Evolutionary conservation across 2,797 vertebrate genomes (phyloP).

Genomic region (Ibycter americanus): DNA sequence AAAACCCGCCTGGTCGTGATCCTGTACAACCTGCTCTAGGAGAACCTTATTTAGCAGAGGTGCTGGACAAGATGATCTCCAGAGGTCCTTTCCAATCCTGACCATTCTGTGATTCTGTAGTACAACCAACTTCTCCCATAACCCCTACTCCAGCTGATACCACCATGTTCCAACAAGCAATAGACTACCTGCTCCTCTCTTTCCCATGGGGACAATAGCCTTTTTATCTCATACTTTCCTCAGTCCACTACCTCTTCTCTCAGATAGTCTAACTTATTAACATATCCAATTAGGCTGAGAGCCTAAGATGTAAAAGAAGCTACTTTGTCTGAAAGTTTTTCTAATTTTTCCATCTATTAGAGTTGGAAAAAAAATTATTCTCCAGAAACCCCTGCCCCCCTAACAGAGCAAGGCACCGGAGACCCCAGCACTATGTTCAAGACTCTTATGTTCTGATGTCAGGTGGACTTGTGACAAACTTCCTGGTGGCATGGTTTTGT

Average conservation of each 20-base stretch:
- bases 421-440: fast-evolving
- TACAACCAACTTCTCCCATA: not conserved
- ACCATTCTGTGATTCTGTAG: not conserved
- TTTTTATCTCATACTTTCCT: not conserved
- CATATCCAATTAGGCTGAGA: not conserved
- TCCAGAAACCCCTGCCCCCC: not conserved
- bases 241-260: not conserved
- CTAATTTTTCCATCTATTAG: not conserved
- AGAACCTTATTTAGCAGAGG: too few species aligned
- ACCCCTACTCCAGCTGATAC: not conserved
- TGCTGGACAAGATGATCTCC: too few species aligned
- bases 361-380: not conserved
- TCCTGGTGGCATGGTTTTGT: not conserved
- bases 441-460: not conserved
- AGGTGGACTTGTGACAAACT: not conserved
- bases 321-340: not conserved
- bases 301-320: not conserved
- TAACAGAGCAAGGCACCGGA: fast-evolving
- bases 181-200: not conserved
- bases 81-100: too few species aligned
- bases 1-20: too few species aligned
- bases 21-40: too few species aligned
- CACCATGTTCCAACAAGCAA: not conserved
- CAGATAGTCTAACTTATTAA: not conserved
- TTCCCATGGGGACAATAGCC: not conserved